These are phyloP conservation scores for Phymorhynchus buccinoides DNA, from an alignment of 1,140 invertebrate species.

Conservation along the genomic window DNA sequence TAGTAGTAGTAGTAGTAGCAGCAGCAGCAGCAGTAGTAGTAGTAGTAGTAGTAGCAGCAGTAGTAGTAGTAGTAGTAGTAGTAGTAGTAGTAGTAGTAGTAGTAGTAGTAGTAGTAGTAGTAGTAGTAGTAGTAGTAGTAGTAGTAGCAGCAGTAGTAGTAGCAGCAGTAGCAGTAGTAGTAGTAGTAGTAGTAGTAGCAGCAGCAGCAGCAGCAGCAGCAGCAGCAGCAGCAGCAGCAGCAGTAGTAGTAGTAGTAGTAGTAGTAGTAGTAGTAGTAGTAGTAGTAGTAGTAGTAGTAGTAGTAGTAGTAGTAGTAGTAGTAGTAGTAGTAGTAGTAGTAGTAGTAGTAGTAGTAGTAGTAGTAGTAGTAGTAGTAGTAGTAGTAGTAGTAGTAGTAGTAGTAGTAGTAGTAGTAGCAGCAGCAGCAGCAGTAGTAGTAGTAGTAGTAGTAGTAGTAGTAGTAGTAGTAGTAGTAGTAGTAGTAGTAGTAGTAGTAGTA, in stretches of 20 bases:
- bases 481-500: constrained; percentile 30
- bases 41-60: neutral
- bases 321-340: constrained; percentile 39
- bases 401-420: constrained; percentile 4
- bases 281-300: constrained; percentile 30
- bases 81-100: constrained; percentile 16
- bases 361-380: constrained; percentile 35
- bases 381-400: constrained; percentile 12
- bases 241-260: neutral
- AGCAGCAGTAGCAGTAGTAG: too few species aligned
- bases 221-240: neutral
- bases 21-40: neutral
- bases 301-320: constrained; percentile 37
- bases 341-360: constrained; percentile 39
- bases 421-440: constrained; percentile 28
- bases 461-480: constrained; percentile 31
- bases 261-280: constrained; percentile 31
- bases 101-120: constrained; percentile 16
- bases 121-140: constrained; percentile 17
- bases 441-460: constrained; percentile 29
- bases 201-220: too few species aligned
- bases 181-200: too few species aligned
- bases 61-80: constrained; percentile 4
- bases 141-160: neutral
- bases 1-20: neutral